Percentiles rank a stretch among this genome's conserved stretches.
phyloP scores from a whole-genome alignment of 2,888 invertebrate genomes.

The Drosophila bunnanda region DNA sequence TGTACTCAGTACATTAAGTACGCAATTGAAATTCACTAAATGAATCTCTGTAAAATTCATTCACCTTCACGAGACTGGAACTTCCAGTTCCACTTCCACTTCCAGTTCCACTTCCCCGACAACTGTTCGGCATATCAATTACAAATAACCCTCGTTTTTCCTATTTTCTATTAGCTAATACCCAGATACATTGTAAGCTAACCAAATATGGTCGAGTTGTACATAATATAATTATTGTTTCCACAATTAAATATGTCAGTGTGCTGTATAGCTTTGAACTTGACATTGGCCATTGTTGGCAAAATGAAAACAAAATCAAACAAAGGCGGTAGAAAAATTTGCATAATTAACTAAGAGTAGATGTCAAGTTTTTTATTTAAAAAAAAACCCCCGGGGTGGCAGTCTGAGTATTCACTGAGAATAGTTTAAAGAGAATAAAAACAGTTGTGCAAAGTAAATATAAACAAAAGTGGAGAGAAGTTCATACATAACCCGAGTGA shows the following conservation, averaged over 20 bases:
- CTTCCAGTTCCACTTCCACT: conserved; percentile 27
- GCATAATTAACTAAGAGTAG: conserved; percentile 38
- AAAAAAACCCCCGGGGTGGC: not conserved
- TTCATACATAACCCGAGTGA: not conserved
- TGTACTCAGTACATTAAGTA: conserved; percentile 16
- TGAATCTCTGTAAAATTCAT: conserved; percentile 27
- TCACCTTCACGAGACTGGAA: conserved; percentile 39
- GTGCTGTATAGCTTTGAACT: conserved; percentile 51
- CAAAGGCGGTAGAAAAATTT: conserved; percentile 35
- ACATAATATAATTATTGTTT: conserved; percentile 43
- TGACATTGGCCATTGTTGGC: conserved; percentile 58
- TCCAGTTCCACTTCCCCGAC: conserved; percentile 22
- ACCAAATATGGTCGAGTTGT: conserved; percentile 16
- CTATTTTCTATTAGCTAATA: conserved; percentile 20
- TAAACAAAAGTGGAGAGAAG: not conserved
- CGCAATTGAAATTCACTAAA: conserved; percentile 21
- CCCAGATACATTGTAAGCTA: conserved; percentile 22
- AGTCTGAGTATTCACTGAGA: not conserved
- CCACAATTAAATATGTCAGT: conserved; percentile 56
- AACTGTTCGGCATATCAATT: conserved; percentile 56
- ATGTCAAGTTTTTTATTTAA: not conserved
- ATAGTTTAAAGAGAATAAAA: not conserved
- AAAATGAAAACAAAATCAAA: conserved; percentile 30
- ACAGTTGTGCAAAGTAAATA: conserved; percentile 22
- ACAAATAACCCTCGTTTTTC: conserved; percentile 37